phyloP scores from a whole-genome alignment of 2,113 vertebrate species.

The Labeo catla region DNA sequence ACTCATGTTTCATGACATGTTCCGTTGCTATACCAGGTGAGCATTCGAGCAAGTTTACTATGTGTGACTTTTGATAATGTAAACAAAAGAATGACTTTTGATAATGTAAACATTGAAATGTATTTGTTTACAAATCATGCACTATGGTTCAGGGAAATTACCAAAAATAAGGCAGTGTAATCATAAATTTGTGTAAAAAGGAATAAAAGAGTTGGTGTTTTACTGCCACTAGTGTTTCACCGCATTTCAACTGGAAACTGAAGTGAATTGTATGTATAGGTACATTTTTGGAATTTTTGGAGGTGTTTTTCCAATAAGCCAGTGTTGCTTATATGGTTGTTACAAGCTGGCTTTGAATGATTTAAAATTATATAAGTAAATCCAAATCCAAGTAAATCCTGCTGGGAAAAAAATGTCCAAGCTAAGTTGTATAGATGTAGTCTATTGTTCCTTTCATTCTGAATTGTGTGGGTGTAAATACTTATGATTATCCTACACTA shows the following conservation, averaged over 20 bases:
- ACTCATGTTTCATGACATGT: no score
- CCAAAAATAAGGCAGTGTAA: not conserved
- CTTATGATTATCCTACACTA: slow-evolving; percentile 54
- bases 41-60: not conserved
- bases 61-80: no score
- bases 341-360: not conserved
- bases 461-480: not conserved
- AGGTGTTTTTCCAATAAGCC: not conserved
- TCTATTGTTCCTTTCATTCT: not conserved
- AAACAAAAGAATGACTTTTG: no score
- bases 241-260: not conserved
- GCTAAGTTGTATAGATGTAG: not conserved
- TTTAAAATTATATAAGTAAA: not conserved
- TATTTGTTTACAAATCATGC: not conserved
- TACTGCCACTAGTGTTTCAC: not conserved
- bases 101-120: not conserved
- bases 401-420: not conserved
- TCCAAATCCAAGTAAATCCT: slow-evolving; percentile 1
- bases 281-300: not conserved
- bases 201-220: not conserved
- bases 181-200: not conserved
- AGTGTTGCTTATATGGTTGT: not conserved
- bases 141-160: not conserved
- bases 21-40: no score
- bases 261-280: not conserved